phyloP scores from a whole-genome alignment of 35 echinoderm and acorn worm species.

The Ptychodera flava region DNA sequence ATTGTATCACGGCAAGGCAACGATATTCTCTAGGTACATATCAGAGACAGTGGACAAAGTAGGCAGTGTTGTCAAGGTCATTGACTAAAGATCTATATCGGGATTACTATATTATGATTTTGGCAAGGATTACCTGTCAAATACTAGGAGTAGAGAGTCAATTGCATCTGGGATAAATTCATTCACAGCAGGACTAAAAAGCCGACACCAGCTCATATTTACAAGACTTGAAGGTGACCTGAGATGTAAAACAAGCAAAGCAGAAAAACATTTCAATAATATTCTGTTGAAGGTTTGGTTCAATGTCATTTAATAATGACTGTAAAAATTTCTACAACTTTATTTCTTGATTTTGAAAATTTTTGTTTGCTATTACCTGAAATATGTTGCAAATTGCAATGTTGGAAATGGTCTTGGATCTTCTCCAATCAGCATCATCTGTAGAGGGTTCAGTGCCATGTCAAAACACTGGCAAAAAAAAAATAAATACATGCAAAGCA shows the following conservation, averaged over 20 bases:
- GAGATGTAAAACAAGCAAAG: not conserved
- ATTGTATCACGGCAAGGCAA: too few relatives aligned
- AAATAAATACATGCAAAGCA: not conserved
- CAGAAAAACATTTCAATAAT: too few relatives aligned
- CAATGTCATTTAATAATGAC: too few relatives aligned
- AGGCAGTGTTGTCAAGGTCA: too few relatives aligned
- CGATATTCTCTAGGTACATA: too few relatives aligned
- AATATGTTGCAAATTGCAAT: slow-evolving; percentile 51
- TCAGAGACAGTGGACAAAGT: too few relatives aligned
- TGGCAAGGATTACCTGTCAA: slow-evolving; percentile 58
- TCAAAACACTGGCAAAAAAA: slow-evolving; percentile 72
- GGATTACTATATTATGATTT: too few relatives aligned
- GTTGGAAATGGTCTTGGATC: slow-evolving; percentile 39
- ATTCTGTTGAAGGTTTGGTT: too few relatives aligned
- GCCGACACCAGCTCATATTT: slow-evolving; percentile 28
- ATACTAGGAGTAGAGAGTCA: slow-evolving; percentile 38
- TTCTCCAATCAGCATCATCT: slow-evolving; percentile 60
- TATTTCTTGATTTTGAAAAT: too few relatives aligned
- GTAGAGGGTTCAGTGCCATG: slow-evolving; percentile 71
- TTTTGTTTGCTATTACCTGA: slow-evolving; percentile 86
- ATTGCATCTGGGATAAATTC: slow-evolving; percentile 59
- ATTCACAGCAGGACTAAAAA: slow-evolving; percentile 11
- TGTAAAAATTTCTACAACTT: too few relatives aligned
- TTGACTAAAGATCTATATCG: too few relatives aligned
- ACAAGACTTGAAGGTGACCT: slow-evolving; percentile 23